Base-by-base conservation (phyloP, 1,140 invertebrate genomes). In the Colletes latitarsis region DNA sequence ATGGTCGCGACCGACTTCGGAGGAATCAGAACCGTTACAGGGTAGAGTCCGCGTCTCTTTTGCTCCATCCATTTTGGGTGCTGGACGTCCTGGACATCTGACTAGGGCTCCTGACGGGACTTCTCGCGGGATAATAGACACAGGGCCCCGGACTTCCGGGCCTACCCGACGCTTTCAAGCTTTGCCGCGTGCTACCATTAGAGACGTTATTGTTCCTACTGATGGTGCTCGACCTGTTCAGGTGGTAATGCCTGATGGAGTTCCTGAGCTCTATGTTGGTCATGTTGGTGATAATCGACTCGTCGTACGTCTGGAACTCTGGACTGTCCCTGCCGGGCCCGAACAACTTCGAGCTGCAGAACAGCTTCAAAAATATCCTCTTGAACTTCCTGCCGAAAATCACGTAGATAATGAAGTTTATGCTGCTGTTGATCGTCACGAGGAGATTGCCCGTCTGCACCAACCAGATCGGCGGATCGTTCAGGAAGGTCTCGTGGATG, bases 301-400 rank as follows among this genome's bases (percentile, higher is more conserved):
- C 97, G 89, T 97, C 97, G 89, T 97, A 96, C 10, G 96, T 95
- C 86, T 95, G 94, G 87, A 95, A 93, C 91, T 97, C 95, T 75
- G 96, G 95, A 80, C 96, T 95, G 81, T 96, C 96, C 67, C 95
- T 91, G 82, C 95, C 95, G 46, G 93, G 91, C 64, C 93, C 92
- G 82, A 95, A 93, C 6, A 94, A 75, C 5, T 93, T 77, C 30
- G 95, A 94, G 63, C 95, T 95, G 92, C 97, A 98, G 93, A 98
- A 98, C 88, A 98, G 95, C 88, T 96, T 95, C 74, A 98, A 94
- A 92, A 98, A 98, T 74, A 98, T 95, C 57, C 97, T 95, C 88
- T 98, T 97, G 93, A 99, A 99, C 90, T 99, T 99, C 89, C 98
- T 97, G 0, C 98, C 98, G 91, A 99, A 99, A 55, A 98, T 98